A percentile compares a stretch with the other conserved stretches of the same genome.
These are phyloP conservation scores for Gallinago paraguaiae DNA, from an alignment of 2,113 vertebrate genomes.

Conservation along the genomic window DNA sequence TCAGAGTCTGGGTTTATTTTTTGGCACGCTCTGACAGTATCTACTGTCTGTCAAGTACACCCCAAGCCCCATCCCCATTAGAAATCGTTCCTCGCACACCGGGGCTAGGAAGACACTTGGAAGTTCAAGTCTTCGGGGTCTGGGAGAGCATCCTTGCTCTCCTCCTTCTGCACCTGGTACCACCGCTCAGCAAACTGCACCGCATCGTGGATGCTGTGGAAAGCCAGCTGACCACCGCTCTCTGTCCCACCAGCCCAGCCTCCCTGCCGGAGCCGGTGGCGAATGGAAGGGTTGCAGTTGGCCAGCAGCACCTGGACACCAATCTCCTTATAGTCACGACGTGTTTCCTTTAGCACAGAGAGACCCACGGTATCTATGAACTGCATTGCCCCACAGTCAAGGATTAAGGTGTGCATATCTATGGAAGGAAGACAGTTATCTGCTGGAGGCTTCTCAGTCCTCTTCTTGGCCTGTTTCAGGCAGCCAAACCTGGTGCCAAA, in stretches of 20 bases:
- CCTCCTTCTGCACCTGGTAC: neutral
- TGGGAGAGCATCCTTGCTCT: neutral
- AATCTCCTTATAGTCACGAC: slow-evolving; percentile 75
- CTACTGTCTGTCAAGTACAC: neutral
- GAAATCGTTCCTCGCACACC: neutral
- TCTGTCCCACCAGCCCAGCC: slow-evolving; percentile 66
- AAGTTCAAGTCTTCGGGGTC: neutral
- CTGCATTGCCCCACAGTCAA: slow-evolving; percentile 83
- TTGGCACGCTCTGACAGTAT: neutral
- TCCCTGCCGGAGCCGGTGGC: slow-evolving; percentile 74
- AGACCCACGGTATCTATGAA: slow-evolving; percentile 85
- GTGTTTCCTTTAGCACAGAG: slow-evolving; percentile 76
- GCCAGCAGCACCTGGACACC: slow-evolving; percentile 78
- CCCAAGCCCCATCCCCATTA: neutral
- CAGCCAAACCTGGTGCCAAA: neutral
- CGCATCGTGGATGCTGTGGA: slow-evolving; percentile 67
- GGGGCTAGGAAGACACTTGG: neutral
- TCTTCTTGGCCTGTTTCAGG: neutral
- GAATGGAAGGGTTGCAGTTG: slow-evolving; percentile 79
- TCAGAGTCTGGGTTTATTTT: neutral
- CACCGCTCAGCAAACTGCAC: slow-evolving; percentile 51
- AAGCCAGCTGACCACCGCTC: slow-evolving; percentile 57
- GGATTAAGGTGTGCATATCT: slow-evolving; percentile 74
- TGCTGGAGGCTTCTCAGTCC: neutral
- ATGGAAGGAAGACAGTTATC: neutral